phyloP scores from a whole-genome alignment of 2,113 vertebrate species.

The Colistium nudipinnis region DNA sequence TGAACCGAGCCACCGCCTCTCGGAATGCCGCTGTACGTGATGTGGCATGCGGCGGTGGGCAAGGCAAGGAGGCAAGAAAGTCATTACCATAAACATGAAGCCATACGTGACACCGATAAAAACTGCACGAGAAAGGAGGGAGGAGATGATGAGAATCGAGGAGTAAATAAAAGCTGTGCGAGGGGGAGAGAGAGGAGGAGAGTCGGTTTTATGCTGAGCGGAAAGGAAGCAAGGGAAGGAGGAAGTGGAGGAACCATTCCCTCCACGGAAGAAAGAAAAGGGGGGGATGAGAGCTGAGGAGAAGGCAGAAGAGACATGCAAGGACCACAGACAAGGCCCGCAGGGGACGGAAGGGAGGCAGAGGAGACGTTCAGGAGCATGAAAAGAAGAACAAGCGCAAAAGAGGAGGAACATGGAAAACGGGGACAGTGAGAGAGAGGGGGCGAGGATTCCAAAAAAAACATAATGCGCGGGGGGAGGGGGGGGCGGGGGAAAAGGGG shows the following conservation, averaged over 20 bases:
- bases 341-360: constrained; percentile 14
- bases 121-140: constrained; percentile 5
- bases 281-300: background rate
- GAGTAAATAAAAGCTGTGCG: constrained; percentile 13
- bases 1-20: background rate
- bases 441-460: background rate
- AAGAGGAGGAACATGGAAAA: background rate
- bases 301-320: constrained; percentile 34
- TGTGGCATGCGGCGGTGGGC: constrained; percentile 46
- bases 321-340: constrained; percentile 30
- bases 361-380: background rate
- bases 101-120: constrained; percentile 39
- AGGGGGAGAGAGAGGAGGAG: background rate
- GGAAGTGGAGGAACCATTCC: background rate
- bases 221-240: background rate
- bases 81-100: constrained; percentile 51
- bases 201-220: constrained; percentile 7
- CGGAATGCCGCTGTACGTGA: constrained; percentile 14
- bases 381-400: background rate
- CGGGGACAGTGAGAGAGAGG: constrained; percentile 14
- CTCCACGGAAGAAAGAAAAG: background rate
- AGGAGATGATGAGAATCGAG: constrained; percentile 14
- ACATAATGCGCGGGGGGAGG: background rate
- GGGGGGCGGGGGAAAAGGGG: background rate
- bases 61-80: constrained; percentile 20